These are phyloP conservation scores for Fragum whitleyi DNA, from an alignment of 2,888 invertebrate genomes.

Conservation along the genomic window DNA sequence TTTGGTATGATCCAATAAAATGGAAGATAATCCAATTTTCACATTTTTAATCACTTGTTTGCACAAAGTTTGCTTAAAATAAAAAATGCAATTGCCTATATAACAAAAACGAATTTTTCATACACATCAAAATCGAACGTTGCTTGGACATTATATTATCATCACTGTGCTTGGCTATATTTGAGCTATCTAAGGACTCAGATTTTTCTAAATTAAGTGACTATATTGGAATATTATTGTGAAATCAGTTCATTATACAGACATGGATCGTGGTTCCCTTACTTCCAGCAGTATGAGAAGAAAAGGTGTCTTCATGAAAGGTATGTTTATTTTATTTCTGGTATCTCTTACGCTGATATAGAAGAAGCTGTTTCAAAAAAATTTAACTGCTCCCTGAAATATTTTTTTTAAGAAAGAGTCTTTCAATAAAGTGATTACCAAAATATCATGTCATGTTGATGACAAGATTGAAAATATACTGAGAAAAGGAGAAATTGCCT, in stretches of 20 bases:
- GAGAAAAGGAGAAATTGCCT: too few species aligned
- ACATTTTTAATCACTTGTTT: neutral
- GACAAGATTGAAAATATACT: too few species aligned
- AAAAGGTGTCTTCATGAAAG: constrained; percentile 52
- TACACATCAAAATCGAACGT: too few species aligned
- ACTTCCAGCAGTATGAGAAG: constrained; percentile 21
- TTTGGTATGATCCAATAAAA: neutral
- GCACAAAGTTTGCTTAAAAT: too few species aligned
- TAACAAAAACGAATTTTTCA: too few species aligned
- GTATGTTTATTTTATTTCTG: constrained; percentile 17
- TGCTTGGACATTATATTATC: too few species aligned
- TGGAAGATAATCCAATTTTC: neutral
- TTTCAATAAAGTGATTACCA: neutral
- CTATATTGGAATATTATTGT: neutral
- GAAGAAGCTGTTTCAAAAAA: too few species aligned
- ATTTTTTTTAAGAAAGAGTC: neutral
- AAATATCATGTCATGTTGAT: neutral
- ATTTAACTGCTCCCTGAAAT: neutral
- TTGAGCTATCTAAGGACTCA: neutral
- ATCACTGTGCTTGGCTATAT: neutral
- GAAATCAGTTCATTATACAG: too few species aligned
- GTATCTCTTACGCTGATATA: neutral
- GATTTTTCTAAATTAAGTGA: neutral
- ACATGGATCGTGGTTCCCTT: neutral
- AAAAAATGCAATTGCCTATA: neutral